These are phyloP conservation scores for Trachurus trachurus DNA, from an alignment of 2,797 vertebrate species.

Conservation along the genomic window DNA sequence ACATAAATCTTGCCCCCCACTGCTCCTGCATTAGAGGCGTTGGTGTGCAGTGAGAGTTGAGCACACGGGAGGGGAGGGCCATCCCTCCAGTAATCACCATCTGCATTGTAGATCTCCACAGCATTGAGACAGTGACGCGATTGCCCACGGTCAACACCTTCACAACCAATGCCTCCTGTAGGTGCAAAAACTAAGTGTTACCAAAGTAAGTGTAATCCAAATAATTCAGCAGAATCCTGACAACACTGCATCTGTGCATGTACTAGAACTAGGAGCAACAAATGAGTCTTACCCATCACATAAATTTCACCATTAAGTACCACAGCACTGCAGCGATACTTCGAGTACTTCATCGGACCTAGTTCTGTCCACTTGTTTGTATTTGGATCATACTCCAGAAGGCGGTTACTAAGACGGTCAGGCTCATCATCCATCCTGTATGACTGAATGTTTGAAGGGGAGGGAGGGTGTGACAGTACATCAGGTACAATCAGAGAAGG, in stretches of 20 bases:
- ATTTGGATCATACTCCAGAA: slow-evolving; percentile 91
- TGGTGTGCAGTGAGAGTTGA: slow-evolving; percentile 92
- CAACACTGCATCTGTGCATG: background rate
- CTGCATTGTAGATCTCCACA: slow-evolving; percentile 97
- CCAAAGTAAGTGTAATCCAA: background rate
- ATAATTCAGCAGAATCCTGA: background rate
- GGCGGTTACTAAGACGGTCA: slow-evolving; percentile 94
- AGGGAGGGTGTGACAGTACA: slow-evolving; percentile 56
- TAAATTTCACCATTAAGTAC: slow-evolving; percentile 93
- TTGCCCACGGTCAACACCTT: slow-evolving; percentile 92
- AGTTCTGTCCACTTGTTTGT: slow-evolving; percentile 93
- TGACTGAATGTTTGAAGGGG: slow-evolving; percentile 71
- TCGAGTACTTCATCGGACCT: slow-evolving; percentile 94
- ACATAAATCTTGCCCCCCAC: slow-evolving; percentile 96
- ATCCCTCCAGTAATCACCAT: slow-evolving; percentile 94
- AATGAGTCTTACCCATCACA: slow-evolving; percentile 89
- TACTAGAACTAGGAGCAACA: no score
- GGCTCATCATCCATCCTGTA: slow-evolving; percentile 95
- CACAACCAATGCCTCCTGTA: slow-evolving; percentile 96
- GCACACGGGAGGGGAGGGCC: slow-evolving; percentile 92
- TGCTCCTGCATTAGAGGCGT: slow-evolving; percentile 89
- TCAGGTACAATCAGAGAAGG: slow-evolving; percentile 63
- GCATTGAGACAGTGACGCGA: slow-evolving; percentile 93
- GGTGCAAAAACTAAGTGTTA: slow-evolving; percentile 33
- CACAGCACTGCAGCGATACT: slow-evolving; percentile 94